phyloP scores from a whole-genome alignment of 2,888 invertebrate species.

The Plusia festucae region DNA sequence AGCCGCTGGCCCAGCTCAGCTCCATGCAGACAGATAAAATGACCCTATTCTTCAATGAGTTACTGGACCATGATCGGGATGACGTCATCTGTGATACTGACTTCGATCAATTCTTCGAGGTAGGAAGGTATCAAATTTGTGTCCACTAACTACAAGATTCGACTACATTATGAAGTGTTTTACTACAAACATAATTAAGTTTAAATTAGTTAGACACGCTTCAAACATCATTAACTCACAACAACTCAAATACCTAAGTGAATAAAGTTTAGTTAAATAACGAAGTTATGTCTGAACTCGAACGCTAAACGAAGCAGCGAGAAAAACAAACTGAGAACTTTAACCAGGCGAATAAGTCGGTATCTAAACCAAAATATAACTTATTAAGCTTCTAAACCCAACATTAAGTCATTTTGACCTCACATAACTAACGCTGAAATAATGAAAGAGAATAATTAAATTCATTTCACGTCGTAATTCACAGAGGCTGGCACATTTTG shows the following conservation, averaged over 20 bases:
- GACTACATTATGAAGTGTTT: too few species aligned
- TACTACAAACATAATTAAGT: too few species aligned
- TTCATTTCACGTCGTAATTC: constrained; percentile 67
- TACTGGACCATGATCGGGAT: constrained; percentile 92
- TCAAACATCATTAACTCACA: constrained; percentile 46
- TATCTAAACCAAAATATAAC: constrained; percentile 37
- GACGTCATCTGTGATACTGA: constrained; percentile 92
- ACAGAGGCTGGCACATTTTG: constrained; percentile 92
- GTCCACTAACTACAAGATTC: constrained; percentile 7
- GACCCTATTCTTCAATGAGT: constrained; percentile 92
- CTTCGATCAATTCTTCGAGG: constrained; percentile 91
- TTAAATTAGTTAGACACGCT: constrained; percentile 12
- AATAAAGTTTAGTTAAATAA: constrained; percentile 46
- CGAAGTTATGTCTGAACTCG: constrained; percentile 29
- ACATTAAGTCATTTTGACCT: constrained; percentile 55
- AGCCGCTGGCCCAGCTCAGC: constrained; percentile 87
- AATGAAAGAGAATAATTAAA: constrained; percentile 71
- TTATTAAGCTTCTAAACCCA: constrained; percentile 49
- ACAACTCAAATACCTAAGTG: constrained; percentile 36
- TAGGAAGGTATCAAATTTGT: constrained; percentile 63
- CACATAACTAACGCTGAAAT: constrained; percentile 55
- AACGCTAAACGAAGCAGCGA: constrained; percentile 28
- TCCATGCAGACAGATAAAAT: constrained; percentile 92
- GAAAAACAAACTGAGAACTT: constrained; percentile 19
- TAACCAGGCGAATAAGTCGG: constrained; percentile 37